Base-by-base conservation (phyloP, 2,113 vertebrate species). In the Malaclemys terrapin region DNA sequence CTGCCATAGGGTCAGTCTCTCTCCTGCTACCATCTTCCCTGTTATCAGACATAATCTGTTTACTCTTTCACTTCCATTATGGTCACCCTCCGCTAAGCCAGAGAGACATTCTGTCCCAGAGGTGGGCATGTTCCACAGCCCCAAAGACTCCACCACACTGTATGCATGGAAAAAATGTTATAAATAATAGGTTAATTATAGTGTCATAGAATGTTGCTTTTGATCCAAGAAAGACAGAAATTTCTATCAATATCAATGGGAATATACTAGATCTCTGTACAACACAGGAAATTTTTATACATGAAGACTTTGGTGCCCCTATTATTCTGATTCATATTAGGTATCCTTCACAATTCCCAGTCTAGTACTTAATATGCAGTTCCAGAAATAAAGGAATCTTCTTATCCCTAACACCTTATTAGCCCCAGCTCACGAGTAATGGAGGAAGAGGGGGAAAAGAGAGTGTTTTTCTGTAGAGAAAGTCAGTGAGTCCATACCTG, bases 181-280 rank as follows among this genome's bases (percentile, higher is more conserved):
- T 90, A 79, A 96, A 29, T 42, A 19, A 80, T 83, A 1, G 2
- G 24, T 53, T 95, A 89, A 91, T 95, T 89, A 53, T 27, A 62
- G 52, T 25, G 14, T 84, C 24, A 9, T 82, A 47, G 38, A 19
- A 50, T 90, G 17, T 19, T 69, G 35, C 50, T 78, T 2, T 80
- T 91, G 35, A 42, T 76, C 65, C 80, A 69, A 54, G 24, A 56
- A 72, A 87, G 35, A 54, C 80, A 84, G 22, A 12, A 10, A 16
- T 85, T 88, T 89, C 3, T 8, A 81, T 92, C 95, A 80, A 5
- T 35, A 50, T 8, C 50, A 80, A 54, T 47, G 53, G 52, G 76
- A 59, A 56, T 59, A 35, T 17, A 89, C 81, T 88, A 89, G 53
- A 29, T n/a, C 42, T 82, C 42, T 89, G 69, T 90, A 3, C 72